Evolutionary conservation across 2,113 vertebrate genomes (phyloP).

Genomic region (Grallaria varia): DNA sequence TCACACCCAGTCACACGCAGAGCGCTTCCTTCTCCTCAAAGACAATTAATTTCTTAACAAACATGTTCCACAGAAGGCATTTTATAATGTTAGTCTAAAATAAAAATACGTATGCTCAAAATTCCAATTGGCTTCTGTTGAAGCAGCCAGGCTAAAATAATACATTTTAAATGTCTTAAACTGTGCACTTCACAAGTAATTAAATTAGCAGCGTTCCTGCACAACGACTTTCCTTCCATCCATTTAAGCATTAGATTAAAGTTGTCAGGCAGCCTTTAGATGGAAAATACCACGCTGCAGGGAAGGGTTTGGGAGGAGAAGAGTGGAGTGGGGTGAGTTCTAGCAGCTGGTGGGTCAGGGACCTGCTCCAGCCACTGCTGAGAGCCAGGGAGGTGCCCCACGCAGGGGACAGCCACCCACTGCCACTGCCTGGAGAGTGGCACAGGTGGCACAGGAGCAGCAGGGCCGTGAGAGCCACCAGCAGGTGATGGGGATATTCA

Average conservation of each 20-base stretch:
- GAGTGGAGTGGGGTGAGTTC: not conserved
- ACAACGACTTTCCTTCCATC: not conserved
- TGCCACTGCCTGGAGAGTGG: not conserved
- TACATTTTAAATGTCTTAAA: not conserved
- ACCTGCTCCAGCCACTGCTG: not conserved
- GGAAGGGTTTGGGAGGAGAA: rapidly evolving
- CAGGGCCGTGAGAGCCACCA: not conserved
- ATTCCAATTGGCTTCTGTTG: not conserved
- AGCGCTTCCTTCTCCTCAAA: not conserved
- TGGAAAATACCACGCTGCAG: not conserved
- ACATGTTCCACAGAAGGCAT: not conserved
- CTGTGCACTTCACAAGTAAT: not conserved
- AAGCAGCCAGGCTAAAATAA: constrained; percentile 26
- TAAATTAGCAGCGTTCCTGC: constrained; percentile 1
- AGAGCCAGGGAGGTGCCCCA: rapidly evolving
- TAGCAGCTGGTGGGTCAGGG: not conserved
- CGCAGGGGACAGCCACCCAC: not conserved
- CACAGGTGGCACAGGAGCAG: not conserved
- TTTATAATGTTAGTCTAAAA: not conserved
- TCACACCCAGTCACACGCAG: not conserved
- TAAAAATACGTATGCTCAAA: not conserved
- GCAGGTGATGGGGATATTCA: too few species aligned
- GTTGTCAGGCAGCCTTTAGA: not conserved
- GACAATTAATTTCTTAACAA: not conserved
- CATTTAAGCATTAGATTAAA: constrained; percentile 14